Conservation (phyloP, 2,797 vertebrate genomes). For the Monodelphis domestica region DNA sequence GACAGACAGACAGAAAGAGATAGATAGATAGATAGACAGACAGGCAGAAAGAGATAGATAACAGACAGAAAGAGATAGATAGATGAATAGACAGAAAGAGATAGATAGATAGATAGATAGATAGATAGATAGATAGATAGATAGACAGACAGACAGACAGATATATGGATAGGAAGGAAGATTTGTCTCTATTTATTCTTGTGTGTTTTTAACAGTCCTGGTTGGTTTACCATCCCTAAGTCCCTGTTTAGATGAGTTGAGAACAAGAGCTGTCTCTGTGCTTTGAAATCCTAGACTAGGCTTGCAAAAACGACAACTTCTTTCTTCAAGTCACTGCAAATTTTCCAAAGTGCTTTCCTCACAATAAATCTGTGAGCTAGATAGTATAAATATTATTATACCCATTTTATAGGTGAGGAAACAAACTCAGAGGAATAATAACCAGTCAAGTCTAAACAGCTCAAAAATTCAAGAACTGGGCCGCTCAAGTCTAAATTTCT, state of each 20-base stretch:
- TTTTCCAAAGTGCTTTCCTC: background rate
- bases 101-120: too few species aligned
- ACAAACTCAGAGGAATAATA: background rate
- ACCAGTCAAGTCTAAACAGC: background rate
- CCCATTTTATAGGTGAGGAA: background rate
- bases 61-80: too few species aligned
- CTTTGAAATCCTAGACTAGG: background rate
- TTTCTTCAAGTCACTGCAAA: background rate
- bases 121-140: too few species aligned
- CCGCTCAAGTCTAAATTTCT: background rate
- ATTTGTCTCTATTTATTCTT: background rate
- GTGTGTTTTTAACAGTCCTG: background rate
- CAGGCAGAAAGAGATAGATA: too few species aligned
- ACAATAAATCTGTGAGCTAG: background rate
- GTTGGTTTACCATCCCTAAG: background rate
- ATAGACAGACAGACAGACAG: too few species aligned
- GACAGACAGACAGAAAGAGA: too few species aligned
- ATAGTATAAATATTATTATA: background rate
- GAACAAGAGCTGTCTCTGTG: background rate
- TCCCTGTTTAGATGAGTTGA: background rate
- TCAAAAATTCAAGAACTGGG: background rate
- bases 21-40: too few species aligned
- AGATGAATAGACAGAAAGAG: too few species aligned
- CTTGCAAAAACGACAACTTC: background rate
- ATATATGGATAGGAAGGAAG: too few species aligned